Conservation (phyloP, 2,888 invertebrate species). For the Choreutis nemorana region DNA sequence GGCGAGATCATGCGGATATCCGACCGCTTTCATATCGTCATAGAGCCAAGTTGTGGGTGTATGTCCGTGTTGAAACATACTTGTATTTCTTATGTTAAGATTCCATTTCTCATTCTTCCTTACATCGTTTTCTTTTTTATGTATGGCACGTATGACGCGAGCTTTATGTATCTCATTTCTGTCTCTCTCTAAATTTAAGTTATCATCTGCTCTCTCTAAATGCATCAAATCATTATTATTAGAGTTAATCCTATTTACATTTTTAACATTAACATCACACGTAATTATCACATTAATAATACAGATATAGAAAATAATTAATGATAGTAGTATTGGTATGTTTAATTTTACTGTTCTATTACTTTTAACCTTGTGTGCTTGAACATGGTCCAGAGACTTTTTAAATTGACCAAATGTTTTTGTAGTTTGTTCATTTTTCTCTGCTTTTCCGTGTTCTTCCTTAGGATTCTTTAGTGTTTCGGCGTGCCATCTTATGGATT, state of each 20-base stretch:
- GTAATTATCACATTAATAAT: conserved; percentile 55
- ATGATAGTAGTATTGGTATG: conserved; percentile 30
- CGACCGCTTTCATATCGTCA: conserved; percentile 34
- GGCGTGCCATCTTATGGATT: conserved; percentile 19
- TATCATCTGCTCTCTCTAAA: conserved; percentile 23
- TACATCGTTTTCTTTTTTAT: conserved; percentile 35
- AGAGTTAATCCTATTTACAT: conserved; percentile 30
- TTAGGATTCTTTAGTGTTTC: too few relatives aligned
- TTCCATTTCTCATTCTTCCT: conserved; percentile 34
- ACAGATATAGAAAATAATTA: conserved; percentile 46
- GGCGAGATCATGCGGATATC: conserved; percentile 44
- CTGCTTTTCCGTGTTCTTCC: too few relatives aligned
- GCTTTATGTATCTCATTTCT: conserved; percentile 27
- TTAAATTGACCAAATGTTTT: conserved; percentile 19
- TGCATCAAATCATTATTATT: conserved; percentile 23
- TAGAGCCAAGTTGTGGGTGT: too few relatives aligned
- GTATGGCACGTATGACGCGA: conserved; percentile 25
- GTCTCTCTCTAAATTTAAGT: conserved; percentile 20
- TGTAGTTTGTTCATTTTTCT: too few relatives aligned
- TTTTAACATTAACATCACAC: conserved; percentile 57
- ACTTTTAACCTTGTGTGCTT: conserved; percentile 52
- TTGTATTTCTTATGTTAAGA: conserved; percentile 19
- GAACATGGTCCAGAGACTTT: conserved; percentile 45
- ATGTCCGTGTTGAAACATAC: conserved; percentile 23
- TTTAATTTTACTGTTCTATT: conserved; percentile 15